These are phyloP conservation scores for Astreopora myriophthalma DNA, from an alignment of 64 coral and sea anemone species.

Conservation along the genomic window DNA sequence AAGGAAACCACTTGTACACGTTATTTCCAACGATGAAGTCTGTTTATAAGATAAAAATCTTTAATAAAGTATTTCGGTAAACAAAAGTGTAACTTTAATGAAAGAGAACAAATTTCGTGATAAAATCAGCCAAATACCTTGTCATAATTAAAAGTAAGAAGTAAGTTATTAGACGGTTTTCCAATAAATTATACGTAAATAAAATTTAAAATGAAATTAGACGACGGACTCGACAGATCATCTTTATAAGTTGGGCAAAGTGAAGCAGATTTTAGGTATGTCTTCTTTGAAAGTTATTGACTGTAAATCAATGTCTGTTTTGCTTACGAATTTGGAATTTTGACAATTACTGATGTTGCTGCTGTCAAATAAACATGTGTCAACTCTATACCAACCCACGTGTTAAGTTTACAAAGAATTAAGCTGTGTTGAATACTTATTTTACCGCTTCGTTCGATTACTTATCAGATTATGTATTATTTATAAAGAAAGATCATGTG, in stretches of 20 bases:
- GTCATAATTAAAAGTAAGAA: not conserved
- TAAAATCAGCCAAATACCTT: constrained; percentile 7
- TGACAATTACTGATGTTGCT: not conserved
- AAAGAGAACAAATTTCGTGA: not conserved
- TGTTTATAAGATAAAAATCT: not conserved
- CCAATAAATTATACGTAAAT: not conserved
- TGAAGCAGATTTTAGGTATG: not conserved
- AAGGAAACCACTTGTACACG: too few species aligned
- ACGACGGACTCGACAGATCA: too few species aligned
- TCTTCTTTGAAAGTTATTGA: not conserved
- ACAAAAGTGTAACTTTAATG: not conserved
- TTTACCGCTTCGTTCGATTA: not conserved
- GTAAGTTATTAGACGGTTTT: not conserved
- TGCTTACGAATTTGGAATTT: not conserved
- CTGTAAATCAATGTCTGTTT: not conserved
- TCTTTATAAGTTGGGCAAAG: not conserved
- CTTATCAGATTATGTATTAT: not conserved
- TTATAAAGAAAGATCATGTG: not conserved
- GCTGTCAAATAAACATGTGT: not conserved
- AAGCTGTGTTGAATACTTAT: not conserved
- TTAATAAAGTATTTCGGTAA: not conserved
- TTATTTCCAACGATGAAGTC: not conserved
- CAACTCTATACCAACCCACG: not conserved
- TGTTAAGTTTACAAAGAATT: not conserved
- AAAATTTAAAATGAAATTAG: too few species aligned